These are phyloP conservation scores for Bubalus kerabau DNA, from an alignment of 2,113 vertebrate species.

Conservation along the genomic window DNA sequence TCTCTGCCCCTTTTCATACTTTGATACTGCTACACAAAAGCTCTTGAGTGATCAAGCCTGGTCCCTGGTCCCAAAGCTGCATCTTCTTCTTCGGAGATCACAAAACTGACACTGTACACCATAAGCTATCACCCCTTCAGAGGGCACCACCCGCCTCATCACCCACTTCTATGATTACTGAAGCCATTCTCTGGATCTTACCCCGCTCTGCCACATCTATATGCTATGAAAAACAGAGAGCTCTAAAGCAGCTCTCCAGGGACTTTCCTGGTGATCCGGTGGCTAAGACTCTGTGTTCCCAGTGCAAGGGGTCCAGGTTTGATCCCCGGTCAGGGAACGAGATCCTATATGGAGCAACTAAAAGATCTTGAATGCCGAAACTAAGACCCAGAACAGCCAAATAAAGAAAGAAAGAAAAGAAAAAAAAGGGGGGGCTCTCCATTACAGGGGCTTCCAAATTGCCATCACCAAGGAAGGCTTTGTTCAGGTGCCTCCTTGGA, in stretches of 20 bases:
- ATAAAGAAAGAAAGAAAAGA: background rate
- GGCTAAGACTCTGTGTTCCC: background rate
- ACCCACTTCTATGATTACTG: background rate
- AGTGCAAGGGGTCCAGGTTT: background rate
- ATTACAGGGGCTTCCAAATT: background rate
- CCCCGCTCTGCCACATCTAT: background rate
- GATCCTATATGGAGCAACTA: background rate
- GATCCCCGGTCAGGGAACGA: background rate
- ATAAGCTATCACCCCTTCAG: background rate
- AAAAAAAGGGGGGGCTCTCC: background rate
- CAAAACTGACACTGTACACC: background rate
- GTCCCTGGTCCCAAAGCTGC: background rate
- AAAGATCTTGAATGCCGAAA: background rate
- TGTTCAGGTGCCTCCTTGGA: background rate
- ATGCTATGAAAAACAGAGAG: background rate
- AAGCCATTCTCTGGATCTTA: background rate
- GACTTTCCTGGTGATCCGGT: background rate
- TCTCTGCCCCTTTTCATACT: background rate
- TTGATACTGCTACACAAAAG: background rate
- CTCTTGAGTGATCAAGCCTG: background rate
- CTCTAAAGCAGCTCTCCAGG: background rate
- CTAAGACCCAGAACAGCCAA: background rate
- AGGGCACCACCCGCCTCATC: background rate
- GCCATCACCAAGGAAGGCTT: background rate
- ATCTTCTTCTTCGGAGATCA: background rate